Base-by-base conservation (phyloP, 1,140 invertebrate genomes). In the Temnothorax nylanderi region DNA sequence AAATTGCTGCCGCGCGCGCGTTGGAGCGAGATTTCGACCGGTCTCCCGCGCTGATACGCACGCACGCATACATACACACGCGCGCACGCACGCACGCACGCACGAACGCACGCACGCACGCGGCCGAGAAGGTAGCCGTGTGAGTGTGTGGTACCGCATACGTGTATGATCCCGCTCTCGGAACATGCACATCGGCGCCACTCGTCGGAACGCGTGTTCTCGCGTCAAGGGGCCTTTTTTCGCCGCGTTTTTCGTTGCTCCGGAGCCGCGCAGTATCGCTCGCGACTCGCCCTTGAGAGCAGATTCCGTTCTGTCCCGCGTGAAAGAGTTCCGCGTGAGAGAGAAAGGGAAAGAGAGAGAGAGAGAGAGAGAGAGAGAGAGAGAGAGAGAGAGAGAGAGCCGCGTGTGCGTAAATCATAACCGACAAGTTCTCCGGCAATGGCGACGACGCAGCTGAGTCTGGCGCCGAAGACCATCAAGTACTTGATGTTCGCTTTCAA, bases 401-500 rank as follows among this genome's bases (percentile, higher is more conserved):
- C 21, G 54, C 54, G 44, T 49, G 44, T 34, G 7, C 60, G 44
- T 21, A 47, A 49, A 54, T 18, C 7, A 1, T 41, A 49, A 65
- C 3, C 47, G 18, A 84, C 26, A 21, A 49, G 7, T 67, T 67
- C 47, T 34, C 51, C 5, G 41, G 7, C 80, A 49, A 80, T 80
- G 54, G 54, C 69, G 41, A 56, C 11, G 67, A 37, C 47, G 18
- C 11, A 60, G 21, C 37, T 81, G 54, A 8, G 80, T 37, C 37
- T 84, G n/a, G 80, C 80, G 7, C 80, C 80, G 54, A 84, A 37
- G 26, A 84, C 80, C 78, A 93, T 97, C 75, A 97, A 97, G 93
- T 97, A 96, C 92, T 94, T 97, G 72, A 95, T 97, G 80, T 97
- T 97, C 93, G 92, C 95, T 69, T 97, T 97, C 93, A 97, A 97